Percentiles rank a stretch among this genome's conserved stretches.
Conservation (phyloP, 2,797 vertebrate species). For the Sebastes vulpes region DNA sequence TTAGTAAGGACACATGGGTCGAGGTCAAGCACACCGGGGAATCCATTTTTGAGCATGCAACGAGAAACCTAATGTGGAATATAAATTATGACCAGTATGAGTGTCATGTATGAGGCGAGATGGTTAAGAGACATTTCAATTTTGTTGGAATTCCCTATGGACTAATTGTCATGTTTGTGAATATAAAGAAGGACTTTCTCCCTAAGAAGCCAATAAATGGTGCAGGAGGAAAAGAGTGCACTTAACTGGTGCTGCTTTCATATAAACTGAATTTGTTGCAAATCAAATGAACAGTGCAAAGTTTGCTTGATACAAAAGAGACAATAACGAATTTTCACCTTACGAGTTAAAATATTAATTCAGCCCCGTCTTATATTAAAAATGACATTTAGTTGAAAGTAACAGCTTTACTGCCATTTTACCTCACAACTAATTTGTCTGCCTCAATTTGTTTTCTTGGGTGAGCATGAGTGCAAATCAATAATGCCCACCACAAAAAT, state of each 20-base stretch:
- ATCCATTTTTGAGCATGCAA: neutral
- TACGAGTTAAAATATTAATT: no score
- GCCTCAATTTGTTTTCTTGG: neutral
- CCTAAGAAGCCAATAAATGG: neutral
- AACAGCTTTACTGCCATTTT: neutral
- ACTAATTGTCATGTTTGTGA: neutral
- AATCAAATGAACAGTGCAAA: no score
- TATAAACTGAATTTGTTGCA: no score
- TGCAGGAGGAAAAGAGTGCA: neutral
- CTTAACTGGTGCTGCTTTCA: no score
- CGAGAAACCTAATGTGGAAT: neutral
- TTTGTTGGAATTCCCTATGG: neutral
- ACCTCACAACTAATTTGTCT: neutral
- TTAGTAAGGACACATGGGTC: neutral
- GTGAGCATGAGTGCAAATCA: neutral
- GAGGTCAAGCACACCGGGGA: slow-evolving; percentile 10
- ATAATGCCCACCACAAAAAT: neutral
- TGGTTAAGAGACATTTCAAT: neutral
- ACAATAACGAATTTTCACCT: no score
- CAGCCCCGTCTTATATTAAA: neutral
- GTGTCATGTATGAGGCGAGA: neutral
- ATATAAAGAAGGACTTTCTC: neutral
- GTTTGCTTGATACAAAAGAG: no score
- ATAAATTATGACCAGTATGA: neutral
- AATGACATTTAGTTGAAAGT: neutral